Percentiles rank a stretch among this genome's conserved stretches.
Conservation (phyloP, 1,140 invertebrate species). For the Hydropsyche tenuis region DNA sequence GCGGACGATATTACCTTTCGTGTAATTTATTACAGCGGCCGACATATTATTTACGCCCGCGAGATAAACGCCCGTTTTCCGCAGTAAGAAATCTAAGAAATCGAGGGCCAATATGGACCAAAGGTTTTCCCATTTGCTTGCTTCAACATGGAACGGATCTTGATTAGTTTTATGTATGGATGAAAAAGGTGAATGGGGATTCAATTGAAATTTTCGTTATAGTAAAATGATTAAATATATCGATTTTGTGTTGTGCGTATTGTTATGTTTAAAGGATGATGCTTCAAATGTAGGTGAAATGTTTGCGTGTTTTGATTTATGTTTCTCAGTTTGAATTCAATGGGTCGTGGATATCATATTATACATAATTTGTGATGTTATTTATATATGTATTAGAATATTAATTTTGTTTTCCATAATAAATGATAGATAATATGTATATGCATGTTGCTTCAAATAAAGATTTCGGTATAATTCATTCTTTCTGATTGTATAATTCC, state of each 20-base stretch:
- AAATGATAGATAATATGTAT: no score
- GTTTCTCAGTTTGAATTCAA: background rate
- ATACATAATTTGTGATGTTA: background rate
- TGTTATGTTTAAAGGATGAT: background rate
- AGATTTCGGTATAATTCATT: no score
- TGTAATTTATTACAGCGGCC: constrained; percentile 27
- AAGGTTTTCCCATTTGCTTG: no score
- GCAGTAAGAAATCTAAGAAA: background rate
- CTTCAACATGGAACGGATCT: no score
- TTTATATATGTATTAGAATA: background rate
- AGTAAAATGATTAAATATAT: no score
- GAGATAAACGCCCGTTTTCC: background rate
- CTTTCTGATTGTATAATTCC: no score
- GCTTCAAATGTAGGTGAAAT: background rate
- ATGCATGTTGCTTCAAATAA: no score
- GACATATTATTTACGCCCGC: constrained; percentile 10
- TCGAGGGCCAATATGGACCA: background rate
- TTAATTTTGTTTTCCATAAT: no score
- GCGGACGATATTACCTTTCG: constrained; percentile 25
- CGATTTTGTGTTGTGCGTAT: no score
- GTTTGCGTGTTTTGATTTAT: background rate
- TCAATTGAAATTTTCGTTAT: no score
- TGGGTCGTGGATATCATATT: background rate
- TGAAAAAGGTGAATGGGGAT: no score
- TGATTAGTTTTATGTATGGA: background rate